These are phyloP conservation scores for Rachycentron canadum DNA, from an alignment of 2,797 vertebrate species.

Conservation along the genomic window DNA sequence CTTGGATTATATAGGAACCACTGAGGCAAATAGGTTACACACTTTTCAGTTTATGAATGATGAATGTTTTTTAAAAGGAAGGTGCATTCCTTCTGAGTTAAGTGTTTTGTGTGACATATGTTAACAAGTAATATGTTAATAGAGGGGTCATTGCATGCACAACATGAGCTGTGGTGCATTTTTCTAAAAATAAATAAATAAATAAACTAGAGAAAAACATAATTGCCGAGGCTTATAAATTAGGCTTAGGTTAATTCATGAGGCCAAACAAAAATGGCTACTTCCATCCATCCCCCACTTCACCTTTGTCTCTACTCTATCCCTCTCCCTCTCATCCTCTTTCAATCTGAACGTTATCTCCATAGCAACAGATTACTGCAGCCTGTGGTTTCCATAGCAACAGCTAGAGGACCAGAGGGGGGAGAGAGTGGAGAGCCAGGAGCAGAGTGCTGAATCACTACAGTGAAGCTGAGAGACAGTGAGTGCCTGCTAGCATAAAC, in stretches of 20 bases:
- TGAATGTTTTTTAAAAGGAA: neutral
- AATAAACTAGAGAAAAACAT: neutral
- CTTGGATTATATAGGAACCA: conserved; percentile 1
- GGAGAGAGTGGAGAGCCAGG: conserved; percentile 55
- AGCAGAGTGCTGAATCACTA: conserved; percentile 84
- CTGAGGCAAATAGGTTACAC: neutral
- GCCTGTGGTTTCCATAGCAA: conserved; percentile 85
- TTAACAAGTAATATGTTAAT: neutral
- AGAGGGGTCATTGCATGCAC: neutral
- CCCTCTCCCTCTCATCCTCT: conserved; percentile 74
- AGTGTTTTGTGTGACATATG: neutral
- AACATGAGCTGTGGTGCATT: neutral
- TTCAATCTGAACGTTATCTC: conserved; percentile 83
- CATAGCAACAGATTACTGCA: conserved; percentile 89
- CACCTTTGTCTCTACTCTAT: conserved; percentile 74
- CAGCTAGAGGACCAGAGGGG: conserved; percentile 67
- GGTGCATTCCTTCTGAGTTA: neutral
- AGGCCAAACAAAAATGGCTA: conserved; percentile 65
- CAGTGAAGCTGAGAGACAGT: conserved; percentile 73
- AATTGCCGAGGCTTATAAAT: conserved; percentile 3
- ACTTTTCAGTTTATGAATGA: too few species aligned
- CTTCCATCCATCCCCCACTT: conserved; percentile 69
- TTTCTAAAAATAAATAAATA: neutral
- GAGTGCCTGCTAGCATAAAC: conserved; percentile 67
- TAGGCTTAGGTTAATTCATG: conserved; percentile 24